Percentiles rank a stretch among this genome's conserved stretches.
Evolutionary conservation across 2,113 vertebrate genomes (phyloP).

Genomic region (Gymnobelideus leadbeateri): DNA sequence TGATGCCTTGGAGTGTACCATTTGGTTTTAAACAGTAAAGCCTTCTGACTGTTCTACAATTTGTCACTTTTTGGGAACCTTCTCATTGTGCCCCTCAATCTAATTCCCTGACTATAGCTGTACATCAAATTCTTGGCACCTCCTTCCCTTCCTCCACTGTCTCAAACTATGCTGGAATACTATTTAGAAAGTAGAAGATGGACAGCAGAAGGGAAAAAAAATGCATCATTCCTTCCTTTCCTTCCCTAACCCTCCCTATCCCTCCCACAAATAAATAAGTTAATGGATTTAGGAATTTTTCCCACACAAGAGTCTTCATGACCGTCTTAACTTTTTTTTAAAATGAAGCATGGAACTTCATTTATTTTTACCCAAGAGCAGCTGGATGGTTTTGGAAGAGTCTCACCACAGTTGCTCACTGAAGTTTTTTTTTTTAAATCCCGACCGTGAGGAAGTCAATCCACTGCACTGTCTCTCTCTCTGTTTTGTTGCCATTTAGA

Average conservation of each 20-base stretch:
- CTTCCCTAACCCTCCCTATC: constrained; percentile 1
- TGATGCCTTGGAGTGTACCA: not conserved
- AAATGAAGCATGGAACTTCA: constrained; percentile 55
- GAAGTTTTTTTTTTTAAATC: constrained; percentile 50
- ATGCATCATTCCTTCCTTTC: constrained; percentile 53
- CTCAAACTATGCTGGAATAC: constrained; percentile 66
- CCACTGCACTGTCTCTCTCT: constrained; percentile 64
- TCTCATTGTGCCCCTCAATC: not conserved
- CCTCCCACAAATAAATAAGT: constrained; percentile 79
- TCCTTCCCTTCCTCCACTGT: constrained; percentile 24
- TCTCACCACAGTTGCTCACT: constrained; percentile 67
- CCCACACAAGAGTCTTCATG: constrained; percentile 74
- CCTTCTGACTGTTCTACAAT: constrained; percentile 35
- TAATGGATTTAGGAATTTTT: constrained; percentile 80
- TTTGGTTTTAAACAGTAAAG: constrained; percentile 5
- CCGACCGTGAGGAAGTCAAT: constrained; percentile 72
- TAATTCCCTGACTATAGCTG: not conserved
- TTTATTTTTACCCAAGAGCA: constrained; percentile 39
- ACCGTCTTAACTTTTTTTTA: constrained; percentile 63
- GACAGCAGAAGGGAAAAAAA: constrained; percentile 62
- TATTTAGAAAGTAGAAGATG: constrained; percentile 35
- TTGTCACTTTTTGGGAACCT: constrained; percentile 44
- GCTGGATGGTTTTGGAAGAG: constrained; percentile 64
- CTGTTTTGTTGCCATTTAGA: constrained; percentile 63
- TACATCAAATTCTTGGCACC: constrained; percentile 18